Conservation (phyloP, 2,113 vertebrate species). For the Rhabdomys dilectus region DNA sequence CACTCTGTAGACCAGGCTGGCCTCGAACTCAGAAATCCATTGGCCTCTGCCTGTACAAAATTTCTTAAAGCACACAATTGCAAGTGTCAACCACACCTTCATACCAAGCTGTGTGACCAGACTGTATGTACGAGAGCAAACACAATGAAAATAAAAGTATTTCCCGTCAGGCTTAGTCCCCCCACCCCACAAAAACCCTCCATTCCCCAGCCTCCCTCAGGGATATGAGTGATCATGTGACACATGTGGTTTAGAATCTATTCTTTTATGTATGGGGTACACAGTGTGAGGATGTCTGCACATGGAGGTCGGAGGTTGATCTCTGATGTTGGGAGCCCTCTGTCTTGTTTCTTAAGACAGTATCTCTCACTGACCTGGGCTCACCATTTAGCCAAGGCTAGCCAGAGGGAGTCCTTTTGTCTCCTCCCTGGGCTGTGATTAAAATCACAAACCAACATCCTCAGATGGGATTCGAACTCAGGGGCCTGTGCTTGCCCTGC, state of each 20-base stretch:
- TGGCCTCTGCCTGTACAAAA: neutral
- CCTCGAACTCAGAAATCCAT: too few species aligned
- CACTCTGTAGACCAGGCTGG: too few species aligned
- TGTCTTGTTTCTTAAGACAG: neutral
- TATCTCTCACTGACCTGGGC: neutral
- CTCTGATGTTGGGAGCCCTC: neutral
- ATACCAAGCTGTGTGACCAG: neutral
- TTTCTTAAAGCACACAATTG: neutral
- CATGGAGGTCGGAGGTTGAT: neutral
- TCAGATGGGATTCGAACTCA: neutral
- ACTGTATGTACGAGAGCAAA: neutral
- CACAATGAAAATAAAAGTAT: neutral
- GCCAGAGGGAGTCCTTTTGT: neutral
- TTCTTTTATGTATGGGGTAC: neutral
- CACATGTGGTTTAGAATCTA: neutral
- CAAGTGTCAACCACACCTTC: rapidly evolving
- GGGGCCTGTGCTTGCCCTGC: neutral
- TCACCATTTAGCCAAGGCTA: neutral
- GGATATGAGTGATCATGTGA: neutral
- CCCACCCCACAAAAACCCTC: too few species aligned
- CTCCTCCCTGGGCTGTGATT: neutral
- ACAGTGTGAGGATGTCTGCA: neutral
- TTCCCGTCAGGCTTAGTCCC: neutral
- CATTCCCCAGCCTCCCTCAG: neutral
- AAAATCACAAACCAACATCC: neutral